phyloP scores from a whole-genome alignment of 2,113 vertebrate genomes.

The Cyprinodon tularosa region DNA sequence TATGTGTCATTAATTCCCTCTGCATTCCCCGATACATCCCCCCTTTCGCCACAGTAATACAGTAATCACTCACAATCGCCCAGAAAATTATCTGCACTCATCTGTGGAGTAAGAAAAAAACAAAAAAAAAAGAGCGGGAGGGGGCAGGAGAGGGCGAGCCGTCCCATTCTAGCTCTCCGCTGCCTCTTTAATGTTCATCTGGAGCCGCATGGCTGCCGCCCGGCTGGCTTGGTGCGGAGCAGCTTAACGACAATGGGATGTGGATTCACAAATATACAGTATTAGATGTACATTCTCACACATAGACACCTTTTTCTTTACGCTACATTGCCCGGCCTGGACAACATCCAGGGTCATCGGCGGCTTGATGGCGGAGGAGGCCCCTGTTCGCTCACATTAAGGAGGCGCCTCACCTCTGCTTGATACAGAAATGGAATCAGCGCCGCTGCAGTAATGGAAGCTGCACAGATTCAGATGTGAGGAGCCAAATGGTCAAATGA shows the following conservation, averaged over 20 bases:
- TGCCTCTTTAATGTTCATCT: slow-evolving; percentile 85
- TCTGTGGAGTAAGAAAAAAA: slow-evolving; percentile 84
- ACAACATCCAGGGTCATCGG: slow-evolving; percentile 76
- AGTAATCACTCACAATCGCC: slow-evolving; percentile 97
- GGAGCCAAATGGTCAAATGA: slow-evolving; percentile 68
- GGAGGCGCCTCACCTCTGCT: slow-evolving; percentile 63
- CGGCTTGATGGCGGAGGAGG: slow-evolving; percentile 63
- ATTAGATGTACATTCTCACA: slow-evolving; percentile 25
- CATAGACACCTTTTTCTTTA: slow-evolving; percentile 72
- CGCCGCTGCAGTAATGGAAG: slow-evolving; percentile 65
- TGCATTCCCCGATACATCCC: slow-evolving; percentile 88
- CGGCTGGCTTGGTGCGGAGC: slow-evolving; percentile 65
- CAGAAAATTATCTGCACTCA: slow-evolving; percentile 93
- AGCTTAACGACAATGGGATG: slow-evolving; percentile 82
- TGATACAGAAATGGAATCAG: slow-evolving; percentile 63
- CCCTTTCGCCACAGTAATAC: slow-evolving; percentile 88
- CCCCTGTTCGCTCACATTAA: slow-evolving; percentile 64
- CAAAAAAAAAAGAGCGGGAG: slow-evolving; percentile 23
- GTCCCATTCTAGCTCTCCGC: slow-evolving; percentile 76
- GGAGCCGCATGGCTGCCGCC: slow-evolving; percentile 75
- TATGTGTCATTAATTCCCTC: slow-evolving; percentile 97
- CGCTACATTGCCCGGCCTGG: slow-evolving; percentile 79
- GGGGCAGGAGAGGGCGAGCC: slow-evolving; percentile 66
- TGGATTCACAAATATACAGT: slow-evolving; percentile 61
- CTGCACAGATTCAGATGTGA: slow-evolving; percentile 54